Evolutionary conservation across 2,113 vertebrate genomes (phyloP).

Genomic region (Chloroceryle aenea): DNA sequence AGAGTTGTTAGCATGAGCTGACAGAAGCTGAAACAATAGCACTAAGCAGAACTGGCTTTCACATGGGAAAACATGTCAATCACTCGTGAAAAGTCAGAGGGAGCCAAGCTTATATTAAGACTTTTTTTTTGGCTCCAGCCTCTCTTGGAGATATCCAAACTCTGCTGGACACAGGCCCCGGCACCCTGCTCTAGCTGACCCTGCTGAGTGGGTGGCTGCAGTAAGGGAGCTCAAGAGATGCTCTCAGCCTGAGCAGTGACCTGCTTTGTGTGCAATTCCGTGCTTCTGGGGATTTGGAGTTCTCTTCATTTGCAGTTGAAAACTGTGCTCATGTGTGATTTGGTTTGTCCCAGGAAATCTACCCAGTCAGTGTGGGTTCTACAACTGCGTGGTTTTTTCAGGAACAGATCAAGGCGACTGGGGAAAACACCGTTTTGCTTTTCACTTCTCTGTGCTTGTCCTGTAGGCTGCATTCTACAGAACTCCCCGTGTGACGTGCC

Average conservation of each 20-base stretch:
- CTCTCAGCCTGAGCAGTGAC: background rate
- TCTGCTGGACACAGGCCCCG: background rate
- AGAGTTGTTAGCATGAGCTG: background rate
- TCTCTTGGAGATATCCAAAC: background rate
- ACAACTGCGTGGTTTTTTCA: background rate
- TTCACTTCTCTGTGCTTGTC: background rate
- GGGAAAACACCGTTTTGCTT: background rate
- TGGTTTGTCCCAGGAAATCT: background rate
- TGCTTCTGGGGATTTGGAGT: background rate
- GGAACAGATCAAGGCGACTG: background rate
- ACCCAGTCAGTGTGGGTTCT: background rate
- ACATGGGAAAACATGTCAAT: background rate
- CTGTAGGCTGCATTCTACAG: background rate
- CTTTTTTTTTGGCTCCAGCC: background rate
- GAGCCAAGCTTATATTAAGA: background rate
- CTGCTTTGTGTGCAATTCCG: background rate
- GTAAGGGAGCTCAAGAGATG: background rate
- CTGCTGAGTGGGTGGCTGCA: background rate
- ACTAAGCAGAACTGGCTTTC: background rate
- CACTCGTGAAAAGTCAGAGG: background rate
- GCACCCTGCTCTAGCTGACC: background rate
- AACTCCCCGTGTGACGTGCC: no score
- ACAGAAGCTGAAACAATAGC: background rate
- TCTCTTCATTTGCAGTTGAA: background rate
- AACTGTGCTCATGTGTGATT: background rate